Evolutionary conservation across 2,888 invertebrate species (phyloP).

Genomic region (Encarsia formosa): DNA sequence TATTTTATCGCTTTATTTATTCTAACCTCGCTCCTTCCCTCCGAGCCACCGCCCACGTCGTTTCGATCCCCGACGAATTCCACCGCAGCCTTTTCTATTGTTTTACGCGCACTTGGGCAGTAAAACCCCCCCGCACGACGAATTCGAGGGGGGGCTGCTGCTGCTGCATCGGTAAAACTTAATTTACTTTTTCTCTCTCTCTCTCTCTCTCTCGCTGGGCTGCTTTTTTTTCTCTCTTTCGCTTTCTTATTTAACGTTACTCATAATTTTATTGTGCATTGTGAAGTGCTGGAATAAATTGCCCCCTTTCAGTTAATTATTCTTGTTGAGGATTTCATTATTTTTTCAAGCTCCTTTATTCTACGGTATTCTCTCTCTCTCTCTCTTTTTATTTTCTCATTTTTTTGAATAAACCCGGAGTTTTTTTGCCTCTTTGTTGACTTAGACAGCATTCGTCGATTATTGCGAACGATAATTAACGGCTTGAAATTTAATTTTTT

Average conservation of each 20-base stretch:
- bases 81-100: constrained; percentile 17
- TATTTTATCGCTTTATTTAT: constrained; percentile 52
- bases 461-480: too few species aligned
- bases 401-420: too few species aligned
- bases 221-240: not conserved
- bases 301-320: constrained; percentile 2
- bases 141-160: constrained; percentile 19
- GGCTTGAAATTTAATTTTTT: too few species aligned
- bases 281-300: constrained; percentile 12
- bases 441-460: too few species aligned
- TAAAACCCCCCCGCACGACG: constrained; percentile 16
- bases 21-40: constrained; percentile 45
- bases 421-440: constrained; percentile 1
- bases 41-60: constrained; percentile 37
- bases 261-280: constrained; percentile 18
- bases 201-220: not conserved
- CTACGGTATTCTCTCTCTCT: too few species aligned
- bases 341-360: too few species aligned
- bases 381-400: too few species aligned
- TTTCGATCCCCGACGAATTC: constrained; percentile 17
- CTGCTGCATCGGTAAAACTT: constrained; percentile 18
- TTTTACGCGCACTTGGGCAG: constrained; percentile 27
- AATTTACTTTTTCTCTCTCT: constrained; percentile 3
- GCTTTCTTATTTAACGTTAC: constrained; percentile 3
- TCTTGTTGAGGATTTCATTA: constrained; percentile 7